phyloP scores from a whole-genome alignment of 1,140 invertebrate species.

The Polypedilum vanderplanki region DNA sequence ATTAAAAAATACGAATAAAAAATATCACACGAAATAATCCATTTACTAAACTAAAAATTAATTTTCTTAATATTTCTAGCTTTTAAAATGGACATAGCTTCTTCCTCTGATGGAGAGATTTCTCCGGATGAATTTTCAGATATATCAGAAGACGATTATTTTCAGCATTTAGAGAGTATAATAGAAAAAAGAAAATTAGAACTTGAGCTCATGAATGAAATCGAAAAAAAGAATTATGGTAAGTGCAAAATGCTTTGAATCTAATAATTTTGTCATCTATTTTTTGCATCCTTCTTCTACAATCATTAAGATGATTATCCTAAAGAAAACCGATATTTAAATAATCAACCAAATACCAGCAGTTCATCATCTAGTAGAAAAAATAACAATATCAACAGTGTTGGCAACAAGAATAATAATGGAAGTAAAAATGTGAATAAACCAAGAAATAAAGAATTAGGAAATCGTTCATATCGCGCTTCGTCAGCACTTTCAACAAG shows the following conservation, averaged over 20 bases:
- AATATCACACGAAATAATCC: not conserved
- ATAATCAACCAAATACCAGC: not conserved
- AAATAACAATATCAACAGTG: not conserved
- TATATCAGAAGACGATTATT: slow-evolving; percentile 14
- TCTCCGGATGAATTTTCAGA: not conserved
- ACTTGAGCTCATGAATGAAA: not conserved
- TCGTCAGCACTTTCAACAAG: not conserved
- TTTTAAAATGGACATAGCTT: not conserved
- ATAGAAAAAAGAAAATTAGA: not conserved
- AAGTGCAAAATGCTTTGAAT: not conserved
- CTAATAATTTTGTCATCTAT: not conserved
- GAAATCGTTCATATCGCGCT: slow-evolving; percentile 11
- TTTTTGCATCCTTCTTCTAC: not conserved
- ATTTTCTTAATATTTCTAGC: not conserved
- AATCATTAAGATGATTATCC: not conserved
- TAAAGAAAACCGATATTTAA: not conserved
- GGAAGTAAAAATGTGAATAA: no score
- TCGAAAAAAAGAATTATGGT: not conserved
- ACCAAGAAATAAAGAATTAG: not conserved
- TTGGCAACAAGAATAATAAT: not conserved
- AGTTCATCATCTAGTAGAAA: not conserved
- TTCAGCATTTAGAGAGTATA: not conserved
- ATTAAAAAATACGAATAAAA: not conserved
- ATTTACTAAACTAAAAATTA: not conserved
- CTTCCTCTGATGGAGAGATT: not conserved